Evolutionary conservation across 2,113 vertebrate species (phyloP).

Genomic region (Neotragus moschatus): DNA sequence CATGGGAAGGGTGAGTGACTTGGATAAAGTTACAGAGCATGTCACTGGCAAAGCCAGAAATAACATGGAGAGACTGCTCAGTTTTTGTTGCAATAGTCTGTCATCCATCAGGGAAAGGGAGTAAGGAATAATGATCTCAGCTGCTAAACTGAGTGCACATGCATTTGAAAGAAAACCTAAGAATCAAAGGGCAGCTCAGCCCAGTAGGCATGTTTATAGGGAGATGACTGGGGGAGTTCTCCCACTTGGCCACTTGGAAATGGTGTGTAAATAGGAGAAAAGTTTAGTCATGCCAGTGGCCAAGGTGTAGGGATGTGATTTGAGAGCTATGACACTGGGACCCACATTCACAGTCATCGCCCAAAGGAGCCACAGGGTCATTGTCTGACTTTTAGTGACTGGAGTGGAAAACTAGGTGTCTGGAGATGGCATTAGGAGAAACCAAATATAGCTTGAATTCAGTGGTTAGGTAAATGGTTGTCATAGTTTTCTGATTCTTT

Average conservation of each 20-base stretch:
- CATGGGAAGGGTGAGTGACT: neutral
- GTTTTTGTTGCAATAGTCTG: slow-evolving; percentile 1
- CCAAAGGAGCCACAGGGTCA: neutral
- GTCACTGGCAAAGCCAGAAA: slow-evolving; percentile 18
- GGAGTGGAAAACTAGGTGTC: neutral
- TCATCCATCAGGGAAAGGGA: neutral
- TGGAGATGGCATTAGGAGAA: neutral
- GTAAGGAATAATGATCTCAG: slow-evolving; percentile 14
- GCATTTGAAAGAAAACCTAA: neutral
- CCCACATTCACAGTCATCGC: neutral
- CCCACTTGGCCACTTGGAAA: neutral
- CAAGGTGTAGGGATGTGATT: neutral
- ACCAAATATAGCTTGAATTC: neutral
- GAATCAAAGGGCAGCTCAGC: neutral
- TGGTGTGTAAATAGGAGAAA: neutral
- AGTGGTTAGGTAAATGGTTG: neutral
- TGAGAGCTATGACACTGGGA: neutral
- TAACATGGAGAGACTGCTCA: neutral
- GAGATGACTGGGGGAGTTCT: neutral
- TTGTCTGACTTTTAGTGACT: neutral
- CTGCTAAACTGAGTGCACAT: neutral
- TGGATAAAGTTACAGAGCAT: neutral
- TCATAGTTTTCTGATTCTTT: neutral
- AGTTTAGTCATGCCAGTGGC: neutral
- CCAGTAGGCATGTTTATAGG: neutral